These are phyloP conservation scores for Fratercula arctica DNA, from an alignment of 2,797 vertebrate species.

Conservation along the genomic window DNA sequence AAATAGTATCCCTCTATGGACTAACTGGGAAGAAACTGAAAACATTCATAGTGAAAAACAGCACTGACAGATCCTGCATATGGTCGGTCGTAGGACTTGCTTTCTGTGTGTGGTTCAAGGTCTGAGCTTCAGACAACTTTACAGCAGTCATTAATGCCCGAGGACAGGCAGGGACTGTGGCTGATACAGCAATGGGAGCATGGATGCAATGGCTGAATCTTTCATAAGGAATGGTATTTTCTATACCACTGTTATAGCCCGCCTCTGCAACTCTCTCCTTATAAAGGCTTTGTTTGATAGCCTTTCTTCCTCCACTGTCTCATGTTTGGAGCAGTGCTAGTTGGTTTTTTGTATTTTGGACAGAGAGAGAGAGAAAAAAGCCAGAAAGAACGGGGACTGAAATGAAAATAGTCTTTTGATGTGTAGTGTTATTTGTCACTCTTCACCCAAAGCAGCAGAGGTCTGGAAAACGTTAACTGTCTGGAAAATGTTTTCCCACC, in stretches of 20 bases:
- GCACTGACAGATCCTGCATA: not conserved
- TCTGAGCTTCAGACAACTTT: not conserved
- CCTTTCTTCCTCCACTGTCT: not conserved
- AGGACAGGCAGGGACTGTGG: not conserved
- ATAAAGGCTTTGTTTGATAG: not conserved
- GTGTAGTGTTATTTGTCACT: slow-evolving; percentile 14
- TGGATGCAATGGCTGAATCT: not conserved
- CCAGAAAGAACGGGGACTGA: not conserved
- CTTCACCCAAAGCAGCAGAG: slow-evolving; percentile 31
- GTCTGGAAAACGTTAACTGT: slow-evolving; percentile 43
- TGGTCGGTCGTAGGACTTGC: not conserved
- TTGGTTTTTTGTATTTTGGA: not conserved
- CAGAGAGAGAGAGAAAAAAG: not conserved
- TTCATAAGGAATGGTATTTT: not conserved
- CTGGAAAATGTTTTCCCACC: slow-evolving; percentile 26
- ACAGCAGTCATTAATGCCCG: fast-evolving
- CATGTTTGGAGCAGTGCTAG: not conserved
- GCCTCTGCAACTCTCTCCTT: not conserved
- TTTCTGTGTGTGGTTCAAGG: not conserved
- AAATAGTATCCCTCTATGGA: not conserved
- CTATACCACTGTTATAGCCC: not conserved
- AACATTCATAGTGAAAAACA: not conserved
- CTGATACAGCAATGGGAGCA: not conserved
- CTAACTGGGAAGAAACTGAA: not conserved
- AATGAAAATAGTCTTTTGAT: slow-evolving; percentile 8